Percentiles rank a stretch among this genome's conserved stretches.
Evolutionary conservation across 2,797 vertebrate genomes (phyloP).

Genomic region (Anguilla megastoma): DNA sequence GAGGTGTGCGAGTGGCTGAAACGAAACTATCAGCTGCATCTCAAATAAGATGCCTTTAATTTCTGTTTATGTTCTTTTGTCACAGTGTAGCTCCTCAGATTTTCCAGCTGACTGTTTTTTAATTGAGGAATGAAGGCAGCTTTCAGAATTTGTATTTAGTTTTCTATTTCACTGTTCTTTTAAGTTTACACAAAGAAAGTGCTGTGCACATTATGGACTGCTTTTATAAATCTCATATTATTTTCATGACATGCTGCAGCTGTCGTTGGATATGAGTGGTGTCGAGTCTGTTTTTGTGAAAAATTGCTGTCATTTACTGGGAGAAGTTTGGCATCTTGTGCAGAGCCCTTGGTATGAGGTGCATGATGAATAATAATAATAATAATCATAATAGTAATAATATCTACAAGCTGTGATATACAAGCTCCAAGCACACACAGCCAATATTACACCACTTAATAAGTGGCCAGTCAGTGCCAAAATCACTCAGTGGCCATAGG

Average conservation of each 20-base stretch:
- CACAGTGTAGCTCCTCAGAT: not conserved
- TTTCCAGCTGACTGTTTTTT: conserved; percentile 14
- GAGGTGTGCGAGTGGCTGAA: conserved; percentile 29
- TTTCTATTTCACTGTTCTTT: not conserved
- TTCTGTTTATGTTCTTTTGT: not conserved
- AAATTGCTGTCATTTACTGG: not conserved
- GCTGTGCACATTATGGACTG: not conserved
- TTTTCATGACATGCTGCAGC: not conserved
- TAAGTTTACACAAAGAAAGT: not conserved
- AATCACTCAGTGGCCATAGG: too few relatives aligned
- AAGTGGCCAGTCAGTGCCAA: too few relatives aligned
- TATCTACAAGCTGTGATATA: too few relatives aligned
- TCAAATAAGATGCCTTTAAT: conserved; percentile 33
- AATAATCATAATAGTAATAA: too few relatives aligned
- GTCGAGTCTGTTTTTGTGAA: not conserved
- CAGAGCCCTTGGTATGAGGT: too few relatives aligned
- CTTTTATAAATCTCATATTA: not conserved
- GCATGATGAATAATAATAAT: too few relatives aligned
- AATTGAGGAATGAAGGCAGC: conserved; percentile 12
- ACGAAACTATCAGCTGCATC: conserved; percentile 31
- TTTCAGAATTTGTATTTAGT: not conserved
- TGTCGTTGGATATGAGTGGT: not conserved
- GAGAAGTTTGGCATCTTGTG: not conserved
- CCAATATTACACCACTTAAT: too few relatives aligned
- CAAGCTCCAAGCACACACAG: too few relatives aligned